Base-by-base conservation (phyloP, 1,140 invertebrate genomes). In the Vanessa atalanta region DNA sequence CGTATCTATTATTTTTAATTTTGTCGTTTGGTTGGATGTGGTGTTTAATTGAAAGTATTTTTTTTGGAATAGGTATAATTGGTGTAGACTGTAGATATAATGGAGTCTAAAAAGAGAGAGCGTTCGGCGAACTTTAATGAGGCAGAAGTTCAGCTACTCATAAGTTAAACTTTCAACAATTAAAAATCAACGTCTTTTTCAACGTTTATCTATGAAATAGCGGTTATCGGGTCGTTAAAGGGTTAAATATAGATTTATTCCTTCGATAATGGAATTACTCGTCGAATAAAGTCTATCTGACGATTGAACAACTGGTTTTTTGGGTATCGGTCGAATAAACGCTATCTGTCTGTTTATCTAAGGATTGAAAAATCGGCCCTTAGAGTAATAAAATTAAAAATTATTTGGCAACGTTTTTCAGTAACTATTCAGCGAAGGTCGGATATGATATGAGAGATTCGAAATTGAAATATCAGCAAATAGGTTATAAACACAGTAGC, bases 1-100 rank as follows among this genome's bases (percentile, higher is more conserved):
- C 48, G 48, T 50, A 14, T 50, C 48, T 47, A 12, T 50, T 50
- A 50, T 50, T 50, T 50, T 50, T 50, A 50, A 14, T 50, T 50
- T 50, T 50, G 48, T 50, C 48, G 48, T 50, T 50, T 50, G 6
- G 48, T 50, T 50, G 48, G 16, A 20, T 7, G n/a, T 65, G 37
- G 57, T 61, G 8, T 65, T 47, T 65, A 7, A 65, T n/a, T 47
- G 16, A 65, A 16, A 65, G 11, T 20, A 65, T 47, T 47, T 47
- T 57, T 61, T 23, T 61, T 43, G 47, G 16, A 65, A 65, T 26
- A 65, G 48, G 23, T 50, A 65, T 65, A 37, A 47, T 37, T 65
- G 43, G 48, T 31, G 43, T 16, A 8, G 43, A n/a, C 16, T 50
- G 48, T 50, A 50, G 48, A 50, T 50, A 50, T 50, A 50, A 50